Conservation (phyloP, 2,797 vertebrate species). For the Girardinus metallicus region DNA sequence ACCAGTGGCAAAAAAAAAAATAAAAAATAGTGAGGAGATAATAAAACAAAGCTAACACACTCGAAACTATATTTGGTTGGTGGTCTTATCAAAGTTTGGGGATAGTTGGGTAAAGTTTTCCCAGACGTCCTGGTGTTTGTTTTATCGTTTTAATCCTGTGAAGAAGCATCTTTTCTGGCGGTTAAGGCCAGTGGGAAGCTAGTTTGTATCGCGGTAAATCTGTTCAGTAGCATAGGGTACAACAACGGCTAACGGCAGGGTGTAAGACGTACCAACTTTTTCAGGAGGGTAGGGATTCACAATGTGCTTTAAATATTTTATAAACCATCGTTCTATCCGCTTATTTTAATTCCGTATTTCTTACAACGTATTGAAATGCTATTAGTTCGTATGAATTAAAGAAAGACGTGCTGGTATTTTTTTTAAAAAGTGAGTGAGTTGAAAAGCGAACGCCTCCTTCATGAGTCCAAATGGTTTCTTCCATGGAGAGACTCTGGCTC, state of each 20-base stretch:
- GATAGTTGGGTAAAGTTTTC: constrained; percentile 68
- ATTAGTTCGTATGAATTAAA: neutral
- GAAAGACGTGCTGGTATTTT: fast-evolving
- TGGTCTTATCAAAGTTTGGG: constrained; percentile 67
- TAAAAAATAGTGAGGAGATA: constrained; percentile 52
- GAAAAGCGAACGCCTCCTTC: neutral
- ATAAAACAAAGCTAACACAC: constrained; percentile 72
- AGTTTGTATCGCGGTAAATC: constrained; percentile 71
- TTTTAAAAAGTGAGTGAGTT: neutral
- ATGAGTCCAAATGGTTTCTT: constrained; percentile 28
- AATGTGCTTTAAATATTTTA: neutral
- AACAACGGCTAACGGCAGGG: constrained; percentile 80
- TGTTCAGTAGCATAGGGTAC: constrained; percentile 72
- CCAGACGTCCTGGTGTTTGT: constrained; percentile 56
- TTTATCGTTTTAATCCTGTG: constrained; percentile 63
- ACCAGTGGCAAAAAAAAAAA: constrained; percentile 41
- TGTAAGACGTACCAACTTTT: constrained; percentile 72
- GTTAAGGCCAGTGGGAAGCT: constrained; percentile 52
- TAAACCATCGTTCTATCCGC: neutral
- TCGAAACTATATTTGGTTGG: constrained; percentile 52
- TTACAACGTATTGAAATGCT: fast-evolving
- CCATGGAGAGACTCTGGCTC: constrained; percentile 54
- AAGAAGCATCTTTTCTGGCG: constrained; percentile 71
- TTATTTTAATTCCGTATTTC: neutral
- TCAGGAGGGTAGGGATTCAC: constrained; percentile 3